phyloP scores from a whole-genome alignment of 35 echinoderm and acorn worm species.

The Anneissia japonica region DNA sequence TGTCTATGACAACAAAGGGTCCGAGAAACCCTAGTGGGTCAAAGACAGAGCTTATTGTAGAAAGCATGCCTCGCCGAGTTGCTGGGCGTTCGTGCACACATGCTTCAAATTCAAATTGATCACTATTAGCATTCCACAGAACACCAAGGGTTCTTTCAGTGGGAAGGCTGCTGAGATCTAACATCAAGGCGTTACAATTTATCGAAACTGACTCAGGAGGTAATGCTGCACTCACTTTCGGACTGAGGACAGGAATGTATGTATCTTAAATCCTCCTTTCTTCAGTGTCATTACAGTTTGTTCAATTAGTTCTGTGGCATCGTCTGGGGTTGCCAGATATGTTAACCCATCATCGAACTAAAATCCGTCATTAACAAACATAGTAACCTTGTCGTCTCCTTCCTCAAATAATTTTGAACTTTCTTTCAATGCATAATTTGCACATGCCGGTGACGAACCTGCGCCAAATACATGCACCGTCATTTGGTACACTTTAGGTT shows the following conservation, averaged over 20 bases:
- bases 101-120: conserved; percentile 32
- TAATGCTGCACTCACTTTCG: too few relatives aligned
- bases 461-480: conserved; percentile 62
- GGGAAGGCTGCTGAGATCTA: conserved; percentile 27
- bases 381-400: conserved; percentile 15
- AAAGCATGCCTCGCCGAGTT: conserved; percentile 43
- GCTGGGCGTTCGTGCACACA: conserved; percentile 36
- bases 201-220: too few relatives aligned
- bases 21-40: conserved; percentile 34
- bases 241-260: conserved; percentile 41
- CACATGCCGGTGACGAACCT: conserved; percentile 60
- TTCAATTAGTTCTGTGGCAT: conserved; percentile 20
- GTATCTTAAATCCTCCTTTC: conserved; percentile 28
- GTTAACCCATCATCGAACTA: conserved; percentile 57
- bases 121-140: conserved; percentile 31
- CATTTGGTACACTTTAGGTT: conserved; percentile 43
- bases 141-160: conserved; percentile 52
- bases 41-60: conserved; percentile 30
- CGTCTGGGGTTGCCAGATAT: conserved; percentile 9
- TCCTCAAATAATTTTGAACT: conserved; percentile 24
- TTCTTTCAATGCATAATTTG: conserved; percentile 59
- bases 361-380: conserved; percentile 26
- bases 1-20: conserved; percentile 27
- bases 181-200: neutral
- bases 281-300: conserved; percentile 11